phyloP scores from a whole-genome alignment of 2,797 vertebrate genomes.

The Onychomys leucogaster region DNA sequence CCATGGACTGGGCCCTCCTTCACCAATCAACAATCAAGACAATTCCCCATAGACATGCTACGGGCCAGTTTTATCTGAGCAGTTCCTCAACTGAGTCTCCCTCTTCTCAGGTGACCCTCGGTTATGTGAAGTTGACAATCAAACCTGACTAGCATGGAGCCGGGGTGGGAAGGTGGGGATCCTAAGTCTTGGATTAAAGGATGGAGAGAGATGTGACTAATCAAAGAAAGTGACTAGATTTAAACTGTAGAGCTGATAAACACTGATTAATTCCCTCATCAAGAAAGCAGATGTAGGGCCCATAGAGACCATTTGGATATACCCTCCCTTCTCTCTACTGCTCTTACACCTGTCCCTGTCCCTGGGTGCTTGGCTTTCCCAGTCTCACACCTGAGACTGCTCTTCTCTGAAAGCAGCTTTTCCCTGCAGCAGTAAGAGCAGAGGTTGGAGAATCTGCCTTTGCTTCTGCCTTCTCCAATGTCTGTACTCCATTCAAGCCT shows the following conservation, averaged over 20 bases:
- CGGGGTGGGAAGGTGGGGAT: not conserved
- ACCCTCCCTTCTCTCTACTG: too few species aligned
- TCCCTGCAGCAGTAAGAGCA: not conserved
- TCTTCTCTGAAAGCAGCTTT: not conserved
- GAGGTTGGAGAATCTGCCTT: not conserved
- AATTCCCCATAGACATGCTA: not conserved
- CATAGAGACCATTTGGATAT: not conserved
- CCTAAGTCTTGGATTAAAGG: not conserved
- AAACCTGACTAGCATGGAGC: not conserved
- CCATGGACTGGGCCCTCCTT: too few species aligned
- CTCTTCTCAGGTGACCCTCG: not conserved
- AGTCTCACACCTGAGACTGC: fast-evolving
- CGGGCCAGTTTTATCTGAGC: not conserved
- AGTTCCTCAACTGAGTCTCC: not conserved
- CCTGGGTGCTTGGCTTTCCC: not conserved
- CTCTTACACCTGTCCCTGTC: not conserved
- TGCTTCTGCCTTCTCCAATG: not conserved
- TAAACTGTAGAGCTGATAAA: not conserved
- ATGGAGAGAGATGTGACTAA: not conserved
- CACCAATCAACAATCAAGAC: not conserved
- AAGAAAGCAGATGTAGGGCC: not conserved
- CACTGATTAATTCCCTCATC: not conserved
- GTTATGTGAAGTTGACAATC: not conserved
- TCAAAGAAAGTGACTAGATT: not conserved
- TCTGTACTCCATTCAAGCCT: not conserved